Conservation (phyloP, 2,113 vertebrate genomes). For the Acanthochromis polyacanthus region DNA sequence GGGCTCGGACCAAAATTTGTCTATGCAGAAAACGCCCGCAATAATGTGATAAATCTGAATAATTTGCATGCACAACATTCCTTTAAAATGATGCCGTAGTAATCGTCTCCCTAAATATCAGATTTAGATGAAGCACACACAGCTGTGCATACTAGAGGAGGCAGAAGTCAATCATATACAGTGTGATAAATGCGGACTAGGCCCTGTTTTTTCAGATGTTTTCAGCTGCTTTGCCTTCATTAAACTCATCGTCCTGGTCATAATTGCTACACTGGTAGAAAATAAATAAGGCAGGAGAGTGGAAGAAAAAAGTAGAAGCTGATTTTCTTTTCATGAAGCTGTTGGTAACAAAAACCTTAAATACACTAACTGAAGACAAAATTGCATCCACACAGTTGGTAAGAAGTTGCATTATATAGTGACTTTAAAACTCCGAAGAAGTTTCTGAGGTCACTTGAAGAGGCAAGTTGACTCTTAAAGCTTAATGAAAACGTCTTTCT, state of each 20-base stretch:
- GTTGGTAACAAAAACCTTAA: neutral
- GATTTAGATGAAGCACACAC: conserved; percentile 1
- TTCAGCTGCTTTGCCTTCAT: neutral
- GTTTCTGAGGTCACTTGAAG: conserved; percentile 57
- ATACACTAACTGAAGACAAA: neutral
- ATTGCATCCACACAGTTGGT: neutral
- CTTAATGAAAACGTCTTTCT: conserved; percentile 74
- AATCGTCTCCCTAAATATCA: neutral
- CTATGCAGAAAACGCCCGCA: too few species aligned
- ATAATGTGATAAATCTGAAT: neutral
- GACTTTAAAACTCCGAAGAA: conserved; percentile 38
- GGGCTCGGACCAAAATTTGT: too few species aligned
- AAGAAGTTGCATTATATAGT: conserved; percentile 16
- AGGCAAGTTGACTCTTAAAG: conserved; percentile 54
- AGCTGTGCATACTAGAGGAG: neutral
- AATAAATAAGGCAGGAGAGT: too few species aligned
- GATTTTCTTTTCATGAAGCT: neutral
- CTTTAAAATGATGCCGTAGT: too few species aligned
- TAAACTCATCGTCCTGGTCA: neutral
- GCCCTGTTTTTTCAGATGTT: conserved; percentile 1
- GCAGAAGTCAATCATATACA: neutral
- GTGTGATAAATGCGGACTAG: conserved; percentile 13
- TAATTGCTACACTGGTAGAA: neutral
- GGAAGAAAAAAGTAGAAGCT: neutral
- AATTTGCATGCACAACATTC: neutral